Evolutionary conservation across 2,113 vertebrate species (phyloP).

Genomic region (Channa argus): DNA sequence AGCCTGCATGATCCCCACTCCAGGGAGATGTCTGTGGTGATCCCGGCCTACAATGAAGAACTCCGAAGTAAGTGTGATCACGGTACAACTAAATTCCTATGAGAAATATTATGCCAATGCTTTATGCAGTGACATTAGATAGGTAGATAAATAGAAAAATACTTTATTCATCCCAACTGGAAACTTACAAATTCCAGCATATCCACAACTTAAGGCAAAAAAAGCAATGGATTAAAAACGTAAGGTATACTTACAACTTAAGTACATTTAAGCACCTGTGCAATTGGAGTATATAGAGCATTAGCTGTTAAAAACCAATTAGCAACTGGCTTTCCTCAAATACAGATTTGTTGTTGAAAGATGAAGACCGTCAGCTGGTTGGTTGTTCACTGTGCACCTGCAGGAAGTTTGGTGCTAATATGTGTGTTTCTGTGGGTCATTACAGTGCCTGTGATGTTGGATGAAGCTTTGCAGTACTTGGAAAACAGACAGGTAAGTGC

Average conservation of each 20-base stretch:
- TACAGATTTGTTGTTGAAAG: not conserved
- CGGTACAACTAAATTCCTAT: not conserved
- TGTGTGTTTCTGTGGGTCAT: constrained; percentile 35
- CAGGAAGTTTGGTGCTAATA: not conserved
- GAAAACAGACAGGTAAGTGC: constrained; percentile 91
- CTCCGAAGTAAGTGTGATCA: constrained; percentile 78
- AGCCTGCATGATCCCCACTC: constrained; percentile 87
- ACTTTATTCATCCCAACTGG: no score
- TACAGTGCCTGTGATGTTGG: constrained; percentile 96
- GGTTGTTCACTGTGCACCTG: not conserved
- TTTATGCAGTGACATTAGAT: no score
- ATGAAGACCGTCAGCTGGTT: not conserved
- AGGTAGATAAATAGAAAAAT: no score
- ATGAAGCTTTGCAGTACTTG: constrained; percentile 93
- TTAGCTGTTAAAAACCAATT: not conserved
- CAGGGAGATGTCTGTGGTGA: constrained; percentile 89
- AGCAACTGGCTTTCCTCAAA: not conserved
- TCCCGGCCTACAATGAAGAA: constrained; percentile 97
- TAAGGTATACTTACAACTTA: no score
- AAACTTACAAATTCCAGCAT: no score
- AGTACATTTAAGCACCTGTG: no score
- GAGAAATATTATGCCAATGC: no score
- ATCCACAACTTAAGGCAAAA: no score
- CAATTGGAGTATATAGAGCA: no score
- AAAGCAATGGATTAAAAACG: no score